Evolutionary conservation across 2,113 vertebrate genomes (phyloP).

Genomic region (Dendrocopos noguchii): DNA sequence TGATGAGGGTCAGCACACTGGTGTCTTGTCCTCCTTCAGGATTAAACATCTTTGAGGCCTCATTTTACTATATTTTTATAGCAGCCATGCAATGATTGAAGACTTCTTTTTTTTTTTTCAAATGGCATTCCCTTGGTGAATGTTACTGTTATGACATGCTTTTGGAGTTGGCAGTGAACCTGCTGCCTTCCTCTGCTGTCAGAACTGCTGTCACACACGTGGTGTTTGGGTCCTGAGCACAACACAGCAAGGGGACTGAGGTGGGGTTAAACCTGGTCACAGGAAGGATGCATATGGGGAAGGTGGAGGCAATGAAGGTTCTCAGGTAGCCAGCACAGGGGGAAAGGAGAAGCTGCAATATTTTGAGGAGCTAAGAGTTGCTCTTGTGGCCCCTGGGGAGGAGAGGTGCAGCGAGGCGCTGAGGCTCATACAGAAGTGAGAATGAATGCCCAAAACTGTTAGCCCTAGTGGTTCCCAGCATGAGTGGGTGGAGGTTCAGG

Average conservation of each 20-base stretch:
- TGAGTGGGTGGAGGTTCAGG: fast-evolving
- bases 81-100: neutral
- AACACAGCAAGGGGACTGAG: neutral
- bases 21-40: neutral
- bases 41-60: neutral
- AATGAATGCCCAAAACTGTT: neutral
- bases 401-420: neutral
- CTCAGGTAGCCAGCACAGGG: neutral
- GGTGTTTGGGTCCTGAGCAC: neutral
- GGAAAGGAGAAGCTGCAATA: neutral
- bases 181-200: neutral
- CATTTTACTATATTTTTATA: neutral
- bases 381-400: neutral
- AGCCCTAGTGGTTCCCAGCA: neutral
- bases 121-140: neutral
- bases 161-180: neutral
- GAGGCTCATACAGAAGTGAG: neutral
- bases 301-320: neutral
- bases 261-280: neutral
- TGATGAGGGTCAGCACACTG: neutral
- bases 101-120: too few relatives aligned
- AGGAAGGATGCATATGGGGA: fast-evolving
- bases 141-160: neutral
- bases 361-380: neutral
- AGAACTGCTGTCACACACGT: neutral